Base-by-base conservation (phyloP, 2,113 vertebrate species). In the Hypomesus transpacificus region DNA sequence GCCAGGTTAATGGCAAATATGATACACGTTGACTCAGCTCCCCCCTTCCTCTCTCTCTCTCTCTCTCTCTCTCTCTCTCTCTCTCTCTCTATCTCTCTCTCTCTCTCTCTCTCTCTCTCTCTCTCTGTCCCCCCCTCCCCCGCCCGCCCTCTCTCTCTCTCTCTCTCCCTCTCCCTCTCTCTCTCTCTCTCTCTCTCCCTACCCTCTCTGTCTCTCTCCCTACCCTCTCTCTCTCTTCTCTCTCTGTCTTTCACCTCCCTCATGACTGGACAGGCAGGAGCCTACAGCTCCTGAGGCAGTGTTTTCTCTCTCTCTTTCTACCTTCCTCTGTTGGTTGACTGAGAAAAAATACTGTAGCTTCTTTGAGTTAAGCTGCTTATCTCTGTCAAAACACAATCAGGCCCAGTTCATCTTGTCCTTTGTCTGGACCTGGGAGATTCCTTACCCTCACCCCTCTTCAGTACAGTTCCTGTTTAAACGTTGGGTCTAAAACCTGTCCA, bases 291-390 rank as follows among this genome's bases (percentile, higher is more conserved):
- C 39, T 46, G 1, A 46, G 39, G 39, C 39, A 46, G 9, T 46
- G 39, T 46, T 71, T 52, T 31, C 50, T 84, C 73, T 86, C 71
- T 80, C 74, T 82, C 67, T 34, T 26, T 18, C 8, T 70, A n/a
- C 66, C 80, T 74, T 83, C 76, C 39, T 83, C 72, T 75, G 78
- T 86, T 81, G 87, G 84, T 83, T 84, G 86, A 77, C 68, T 56
- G 74, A 80, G 68, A 81, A 66, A 66, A 75, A 66, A 75, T 81
- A 87, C 82, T 88, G 85, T 88, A 88, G 85, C 75, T 83, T 78
- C 75, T 70, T 78, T 87, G 75, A 77, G 75, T 77, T 89, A 89
- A 89, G 84, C 84, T 84, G 51, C 86, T 91, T 89, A 90, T 90
- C 88, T 87, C 76, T 73, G 53, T 72, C 72, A 78, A 86, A 82